Evolutionary conservation across 2,113 vertebrate genomes (phyloP), one percentile per base, ranked within the genome.

Genomic region (Microcebus murinus): DNA sequence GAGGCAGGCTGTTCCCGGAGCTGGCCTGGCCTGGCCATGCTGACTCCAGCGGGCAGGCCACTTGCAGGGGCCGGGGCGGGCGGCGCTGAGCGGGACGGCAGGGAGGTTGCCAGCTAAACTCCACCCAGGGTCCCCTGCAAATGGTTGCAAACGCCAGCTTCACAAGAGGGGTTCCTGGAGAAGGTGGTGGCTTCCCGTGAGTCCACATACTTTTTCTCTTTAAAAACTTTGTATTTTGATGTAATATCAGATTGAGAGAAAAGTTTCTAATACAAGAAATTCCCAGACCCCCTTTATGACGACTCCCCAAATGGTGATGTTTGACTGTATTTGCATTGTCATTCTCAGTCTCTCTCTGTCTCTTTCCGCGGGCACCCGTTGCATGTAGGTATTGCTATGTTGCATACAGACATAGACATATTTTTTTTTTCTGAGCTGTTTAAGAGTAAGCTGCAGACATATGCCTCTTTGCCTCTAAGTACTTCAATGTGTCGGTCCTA

Each of bases 321-420:
- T 36, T 50, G 13, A 18, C 45, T 1, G 0, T 8, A 1, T 52
- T 31, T 12, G 39, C 2, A 1, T 27, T 61, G 15, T 6, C 13
- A 0, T 3, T 36, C 45, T 20, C 39, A 0, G 0, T 34, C 23
- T 45, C 12, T 59, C 52, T 4, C 27, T 4, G 27, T 63, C 31
- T 70, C 67, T 36, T 6, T 61, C 52, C 3, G 0, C 8, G 11
- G 1, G 4, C 15, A 17, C 11, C 7, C 31, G 18, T 13, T 45
- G 23, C 27, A 2, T 8, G 27, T 27, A 0, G 31, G 5, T 10
- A 9, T 15, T 18, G 79, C 27, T 1, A 21, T 17, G 67, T 27
- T 5, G 42, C 34, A 29, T 14, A 2, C 4, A 2, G 50, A 52
- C 52, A 57, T 15, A 18, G 2, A 25, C 31, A 2, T 6, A 8